Percentiles rank a stretch among this genome's conserved stretches.
Evolutionary conservation across 1,140 invertebrate genomes (phyloP).

Genomic region (Micrasema minimum): DNA sequence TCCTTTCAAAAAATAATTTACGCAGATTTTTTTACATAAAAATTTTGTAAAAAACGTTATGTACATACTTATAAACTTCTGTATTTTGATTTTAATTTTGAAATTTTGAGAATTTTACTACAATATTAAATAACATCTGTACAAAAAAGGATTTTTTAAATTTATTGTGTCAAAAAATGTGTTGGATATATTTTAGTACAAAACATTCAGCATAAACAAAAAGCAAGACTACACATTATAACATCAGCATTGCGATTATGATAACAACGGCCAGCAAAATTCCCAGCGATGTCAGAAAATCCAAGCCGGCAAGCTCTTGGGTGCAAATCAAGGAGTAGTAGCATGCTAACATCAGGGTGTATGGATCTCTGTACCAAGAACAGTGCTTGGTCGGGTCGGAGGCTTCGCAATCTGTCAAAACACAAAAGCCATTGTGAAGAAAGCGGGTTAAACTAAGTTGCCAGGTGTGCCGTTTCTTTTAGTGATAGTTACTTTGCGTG

Average conservation of each 20-base stretch:
- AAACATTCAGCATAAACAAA: constrained; percentile 24
- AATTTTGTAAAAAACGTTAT: no score
- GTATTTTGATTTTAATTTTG: no score
- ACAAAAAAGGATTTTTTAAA: no score
- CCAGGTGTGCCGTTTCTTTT: neutral
- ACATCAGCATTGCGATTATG: constrained; percentile 72
- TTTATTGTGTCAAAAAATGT: neutral
- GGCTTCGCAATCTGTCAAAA: constrained; percentile 54
- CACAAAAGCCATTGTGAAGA: constrained; percentile 39
- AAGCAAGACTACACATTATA: constrained; percentile 55
- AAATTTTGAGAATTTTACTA: no score
- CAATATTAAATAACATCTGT: no score
- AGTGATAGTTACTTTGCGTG: no score
- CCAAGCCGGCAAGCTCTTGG: constrained; percentile 71
- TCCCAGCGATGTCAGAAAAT: constrained; percentile 74
- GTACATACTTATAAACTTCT: no score
- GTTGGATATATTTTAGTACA: constrained; percentile 20
- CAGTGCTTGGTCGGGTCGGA: constrained; percentile 61
- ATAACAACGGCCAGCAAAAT: constrained; percentile 76
- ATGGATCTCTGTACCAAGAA: constrained; percentile 68
- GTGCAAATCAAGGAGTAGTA: constrained; percentile 73
- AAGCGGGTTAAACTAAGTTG: constrained; percentile 17
- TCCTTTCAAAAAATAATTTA: no score
- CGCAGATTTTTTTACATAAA: no score
- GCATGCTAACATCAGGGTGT: constrained; percentile 72